Base-by-base conservation (phyloP, 2,888 invertebrate genomes). In the Hecatera dysodea region DNA sequence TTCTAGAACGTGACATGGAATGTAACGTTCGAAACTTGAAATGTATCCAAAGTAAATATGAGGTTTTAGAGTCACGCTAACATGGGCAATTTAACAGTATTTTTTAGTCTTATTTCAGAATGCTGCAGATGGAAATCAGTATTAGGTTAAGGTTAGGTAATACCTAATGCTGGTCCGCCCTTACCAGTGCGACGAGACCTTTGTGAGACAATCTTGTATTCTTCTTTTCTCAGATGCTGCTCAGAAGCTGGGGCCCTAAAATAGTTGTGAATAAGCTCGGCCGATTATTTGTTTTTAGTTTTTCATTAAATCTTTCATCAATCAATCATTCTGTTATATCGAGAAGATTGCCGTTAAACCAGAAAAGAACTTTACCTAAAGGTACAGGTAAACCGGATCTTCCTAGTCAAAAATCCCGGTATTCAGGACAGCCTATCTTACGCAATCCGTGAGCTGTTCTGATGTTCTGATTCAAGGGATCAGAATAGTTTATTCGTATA, bases 1-100 rank as follows among this genome's bases (percentile, higher is more conserved):
- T 50, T 50, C 42, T 15, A 36, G 19, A 36, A 61, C 55, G 46
- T 61, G 50, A 42, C 46, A 50, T n/a, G 22, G 15, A 56, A 36
- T n/a, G 29, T 5, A 56, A 36, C 53, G 22, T 52, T 67, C 56
- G 46, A 60, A 67, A 33, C 53, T 67, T 61, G 46, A 60, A 64
- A 33, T 48, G 22, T 55, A 44, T 70, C 19, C 1, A 12, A 53
- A 42, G 53, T 46, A 33, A 60, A 76, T 50, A 55, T 22, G 17
- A 48, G 11, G 39, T 29, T 29, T 50, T 42, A 36, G 8, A 48
- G 27, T 11, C 22, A 9, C 3, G n/a, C 15, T 36, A 19, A 15
- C 11, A 39, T 39, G 39, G 44, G 44, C 2, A 17, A 44, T 44
- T 39, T 15, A 33, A 8, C 33, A 33, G 33, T 33, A 33, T 7